A percentile compares a stretch with the other conserved stretches of the same genome.
Evolutionary conservation across 2,888 invertebrate species (phyloP).

Genomic region (Zonitis immaculata): DNA sequence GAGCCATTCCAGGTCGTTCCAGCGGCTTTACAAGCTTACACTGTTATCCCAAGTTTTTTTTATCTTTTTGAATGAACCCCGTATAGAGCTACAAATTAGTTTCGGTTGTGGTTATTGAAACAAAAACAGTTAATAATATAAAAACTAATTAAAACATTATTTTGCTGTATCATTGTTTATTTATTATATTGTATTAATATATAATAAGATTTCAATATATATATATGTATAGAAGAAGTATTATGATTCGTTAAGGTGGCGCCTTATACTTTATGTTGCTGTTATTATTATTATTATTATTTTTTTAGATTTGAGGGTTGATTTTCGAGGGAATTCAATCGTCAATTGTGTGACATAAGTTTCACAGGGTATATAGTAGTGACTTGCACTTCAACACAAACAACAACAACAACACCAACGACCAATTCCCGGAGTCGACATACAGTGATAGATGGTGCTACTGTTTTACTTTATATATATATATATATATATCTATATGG

Average conservation of each 20-base stretch:
- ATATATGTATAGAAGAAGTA: background rate
- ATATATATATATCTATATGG: background rate
- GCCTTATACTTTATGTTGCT: background rate
- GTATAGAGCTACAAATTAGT: background rate
- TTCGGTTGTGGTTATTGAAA: background rate
- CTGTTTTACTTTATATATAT: constrained; percentile 35
- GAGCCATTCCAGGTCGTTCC: too few species aligned
- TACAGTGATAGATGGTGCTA: constrained; percentile 39
- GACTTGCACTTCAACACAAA: constrained; percentile 18
- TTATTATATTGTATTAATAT: too few species aligned
- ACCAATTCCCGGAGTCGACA: constrained; percentile 42
- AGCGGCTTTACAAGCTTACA: too few species aligned
- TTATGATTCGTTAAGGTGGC: background rate
- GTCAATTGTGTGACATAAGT: background rate
- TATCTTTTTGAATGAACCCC: too few species aligned
- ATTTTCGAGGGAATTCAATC: background rate
- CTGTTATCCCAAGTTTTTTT: too few species aligned
- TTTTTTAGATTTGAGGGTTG: background rate
- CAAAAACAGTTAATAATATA: constrained; percentile 2
- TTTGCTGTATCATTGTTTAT: constrained; percentile 6
- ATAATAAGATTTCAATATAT: too few species aligned
- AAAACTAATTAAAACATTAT: constrained; percentile 4
- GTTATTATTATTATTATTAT: background rate
- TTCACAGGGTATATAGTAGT: constrained; percentile 14
- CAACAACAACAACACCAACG: constrained; percentile 9